phyloP scores from a whole-genome alignment of 2,113 vertebrate species.

The Charina bottae region DNA sequence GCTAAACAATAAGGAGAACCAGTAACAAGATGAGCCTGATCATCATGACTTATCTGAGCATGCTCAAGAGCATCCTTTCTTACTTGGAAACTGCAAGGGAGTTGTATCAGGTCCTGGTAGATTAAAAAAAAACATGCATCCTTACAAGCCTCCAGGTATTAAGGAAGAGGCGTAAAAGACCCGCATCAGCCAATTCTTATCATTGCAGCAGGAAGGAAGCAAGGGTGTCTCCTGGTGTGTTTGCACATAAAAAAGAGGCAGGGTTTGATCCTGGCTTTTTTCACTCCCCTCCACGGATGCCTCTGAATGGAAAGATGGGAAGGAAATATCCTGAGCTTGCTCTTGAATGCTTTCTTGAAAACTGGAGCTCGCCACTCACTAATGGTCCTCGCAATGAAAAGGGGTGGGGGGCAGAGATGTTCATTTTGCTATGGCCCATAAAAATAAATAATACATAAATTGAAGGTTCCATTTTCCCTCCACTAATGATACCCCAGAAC shows the following conservation, averaged over 20 bases:
- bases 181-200: not conserved
- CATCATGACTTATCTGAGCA: not conserved
- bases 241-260: not conserved
- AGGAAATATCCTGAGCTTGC: not conserved
- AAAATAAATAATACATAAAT: not conserved
- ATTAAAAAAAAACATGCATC: not conserved
- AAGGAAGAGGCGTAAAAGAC: not conserved
- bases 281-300: not conserved
- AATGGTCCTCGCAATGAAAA: not conserved
- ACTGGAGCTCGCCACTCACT: not conserved
- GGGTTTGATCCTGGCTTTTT: not conserved
- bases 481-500: not conserved
- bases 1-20: not conserved
- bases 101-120: not conserved
- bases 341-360: not conserved
- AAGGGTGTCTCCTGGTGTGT: not conserved
- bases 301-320: not conserved
- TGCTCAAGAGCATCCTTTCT: not conserved
- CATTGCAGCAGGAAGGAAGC: not conserved
- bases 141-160: not conserved
- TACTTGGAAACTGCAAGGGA: not conserved
- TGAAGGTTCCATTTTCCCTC: not conserved
- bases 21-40: not conserved
- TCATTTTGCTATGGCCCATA: not conserved
- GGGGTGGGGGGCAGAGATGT: not conserved